phyloP scores from a whole-genome alignment of 2,797 vertebrate species.

The Eospalax fontanierii region DNA sequence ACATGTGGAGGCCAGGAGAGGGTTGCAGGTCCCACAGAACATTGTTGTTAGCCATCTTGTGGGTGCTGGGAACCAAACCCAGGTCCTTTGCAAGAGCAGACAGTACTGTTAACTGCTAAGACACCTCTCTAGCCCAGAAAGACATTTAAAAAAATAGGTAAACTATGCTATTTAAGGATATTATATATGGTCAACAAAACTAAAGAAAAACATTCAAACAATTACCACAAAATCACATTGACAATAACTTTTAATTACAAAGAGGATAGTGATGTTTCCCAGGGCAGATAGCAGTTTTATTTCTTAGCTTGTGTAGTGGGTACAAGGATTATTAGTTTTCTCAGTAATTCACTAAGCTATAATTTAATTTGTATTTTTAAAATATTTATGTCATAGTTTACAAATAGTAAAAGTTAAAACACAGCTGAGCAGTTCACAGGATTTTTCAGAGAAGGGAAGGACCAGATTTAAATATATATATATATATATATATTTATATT shows the following conservation, averaged over 20 bases:
- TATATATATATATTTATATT: no score
- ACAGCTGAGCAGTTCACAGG: neutral
- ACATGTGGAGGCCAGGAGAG: no score
- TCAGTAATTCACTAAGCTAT: neutral
- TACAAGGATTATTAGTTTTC: neutral
- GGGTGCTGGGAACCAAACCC: no score
- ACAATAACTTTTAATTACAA: neutral
- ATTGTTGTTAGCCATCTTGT: no score
- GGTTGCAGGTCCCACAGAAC: no score
- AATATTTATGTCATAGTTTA: neutral
- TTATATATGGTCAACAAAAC: no score
- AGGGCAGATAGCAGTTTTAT: neutral
- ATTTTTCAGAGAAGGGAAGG: neutral
- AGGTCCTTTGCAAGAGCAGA: no score
- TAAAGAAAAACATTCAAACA: neutral
- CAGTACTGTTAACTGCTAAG: no score
- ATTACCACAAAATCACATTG: constrained; percentile 16
- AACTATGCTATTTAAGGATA: no score
- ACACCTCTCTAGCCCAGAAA: no score
- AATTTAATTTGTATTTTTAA: neutral
- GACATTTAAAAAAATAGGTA: no score
- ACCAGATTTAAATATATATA: no score
- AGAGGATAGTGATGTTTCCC: neutral
- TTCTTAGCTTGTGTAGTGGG: neutral
- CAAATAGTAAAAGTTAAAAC: neutral